Percentiles rank a stretch among this genome's conserved stretches.
Evolutionary conservation across 2,888 invertebrate genomes (phyloP).

Genomic region (Dryocosmus kuriphilus): DNA sequence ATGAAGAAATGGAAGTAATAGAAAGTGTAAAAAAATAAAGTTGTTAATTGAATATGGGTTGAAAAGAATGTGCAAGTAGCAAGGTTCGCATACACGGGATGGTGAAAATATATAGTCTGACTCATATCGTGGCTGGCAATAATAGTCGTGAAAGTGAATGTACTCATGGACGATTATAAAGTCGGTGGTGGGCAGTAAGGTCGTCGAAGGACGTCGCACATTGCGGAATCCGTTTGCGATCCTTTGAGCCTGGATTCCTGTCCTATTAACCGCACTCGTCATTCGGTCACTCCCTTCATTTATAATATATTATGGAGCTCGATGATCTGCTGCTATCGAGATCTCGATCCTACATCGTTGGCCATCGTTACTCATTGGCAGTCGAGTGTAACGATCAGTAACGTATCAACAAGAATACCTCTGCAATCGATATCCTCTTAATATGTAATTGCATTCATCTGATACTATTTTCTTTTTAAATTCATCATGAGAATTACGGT

Average conservation of each 20-base stretch:
- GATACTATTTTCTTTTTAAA: background rate
- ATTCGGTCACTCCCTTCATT: constrained; percentile 6
- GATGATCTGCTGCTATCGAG: background rate
- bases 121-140: constrained; percentile 57
- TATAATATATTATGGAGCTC: background rate
- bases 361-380: background rate
- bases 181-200: constrained; percentile 54
- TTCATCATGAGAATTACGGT: background rate
- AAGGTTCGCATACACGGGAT: constrained; percentile 20
- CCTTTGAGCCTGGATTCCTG: constrained; percentile 31
- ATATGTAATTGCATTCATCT: background rate
- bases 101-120: constrained; percentile 47
- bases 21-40: background rate
- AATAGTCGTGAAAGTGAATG: constrained; percentile 67
- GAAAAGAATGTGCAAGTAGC: constrained; percentile 41
- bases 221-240: constrained; percentile 45
- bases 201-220: constrained; percentile 60
- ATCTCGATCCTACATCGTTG: background rate
- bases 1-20: background rate
- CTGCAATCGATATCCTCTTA: constrained; percentile 1
- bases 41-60: background rate
- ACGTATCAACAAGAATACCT: background rate
- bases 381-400: background rate
- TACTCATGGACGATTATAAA: constrained; percentile 53
- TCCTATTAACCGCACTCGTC: background rate